Conservation (phyloP, 2,888 invertebrate genomes). For the Drosophila phalerata region DNA sequence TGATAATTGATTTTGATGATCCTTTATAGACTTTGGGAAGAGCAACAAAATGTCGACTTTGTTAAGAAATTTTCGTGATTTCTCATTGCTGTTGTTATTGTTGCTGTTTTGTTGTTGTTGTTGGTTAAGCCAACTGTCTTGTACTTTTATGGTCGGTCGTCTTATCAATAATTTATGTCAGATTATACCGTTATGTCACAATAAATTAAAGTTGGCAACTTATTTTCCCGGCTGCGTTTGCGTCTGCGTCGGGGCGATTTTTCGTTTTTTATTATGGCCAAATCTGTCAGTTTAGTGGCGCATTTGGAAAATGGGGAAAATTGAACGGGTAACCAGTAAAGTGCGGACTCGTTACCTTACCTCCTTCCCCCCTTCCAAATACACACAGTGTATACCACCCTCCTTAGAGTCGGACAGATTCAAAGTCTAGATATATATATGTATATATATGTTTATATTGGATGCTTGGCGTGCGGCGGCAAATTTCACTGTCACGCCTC, state of each 20-base stretch:
- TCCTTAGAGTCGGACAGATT: not conserved
- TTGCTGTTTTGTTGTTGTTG: conserved; percentile 38
- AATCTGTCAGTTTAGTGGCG: conserved; percentile 82
- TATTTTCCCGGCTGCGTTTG: conserved; percentile 70
- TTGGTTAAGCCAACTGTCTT: conserved; percentile 77
- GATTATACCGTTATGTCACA: conserved; percentile 84
- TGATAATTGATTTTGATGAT: conserved; percentile 1
- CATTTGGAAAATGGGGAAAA: conserved; percentile 75
- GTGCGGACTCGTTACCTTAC: conserved; percentile 18
- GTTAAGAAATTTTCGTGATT: not conserved
- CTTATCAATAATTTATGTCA: conserved; percentile 85
- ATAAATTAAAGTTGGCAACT: conserved; percentile 84
- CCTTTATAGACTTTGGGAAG: conserved; percentile 6
- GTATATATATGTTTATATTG: not conserved
- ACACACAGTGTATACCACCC: not conserved
- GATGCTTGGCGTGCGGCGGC: conserved; percentile 72
- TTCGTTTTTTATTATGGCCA: conserved; percentile 78
- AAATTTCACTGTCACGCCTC: conserved; percentile 81
- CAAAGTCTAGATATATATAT: not conserved
- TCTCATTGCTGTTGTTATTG: conserved; percentile 25
- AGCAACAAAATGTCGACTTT: conserved; percentile 37
- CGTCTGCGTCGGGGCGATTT: conserved; percentile 18
- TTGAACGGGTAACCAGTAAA: conserved; percentile 47
- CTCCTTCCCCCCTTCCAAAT: not conserved
- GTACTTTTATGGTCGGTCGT: conserved; percentile 80